A percentile compares a stretch with the other conserved stretches of the same genome.
These are phyloP conservation scores for Forbesichthys agassizii DNA, from an alignment of 2,113 vertebrate species.

Conservation along the genomic window DNA sequence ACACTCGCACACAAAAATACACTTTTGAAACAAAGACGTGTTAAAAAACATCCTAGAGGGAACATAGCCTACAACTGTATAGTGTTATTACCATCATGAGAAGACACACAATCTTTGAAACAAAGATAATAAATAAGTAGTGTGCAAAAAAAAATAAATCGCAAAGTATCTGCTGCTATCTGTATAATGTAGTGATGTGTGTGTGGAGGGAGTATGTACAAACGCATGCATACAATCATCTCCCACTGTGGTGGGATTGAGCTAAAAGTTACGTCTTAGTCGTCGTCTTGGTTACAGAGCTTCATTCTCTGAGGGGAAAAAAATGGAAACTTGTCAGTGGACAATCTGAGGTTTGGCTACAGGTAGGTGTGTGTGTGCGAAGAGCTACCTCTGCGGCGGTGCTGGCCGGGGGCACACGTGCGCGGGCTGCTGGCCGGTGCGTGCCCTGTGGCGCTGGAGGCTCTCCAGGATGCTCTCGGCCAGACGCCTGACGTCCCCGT, in stretches of 20 bases:
- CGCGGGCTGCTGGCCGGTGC: slow-evolving; percentile 80
- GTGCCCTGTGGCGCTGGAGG: slow-evolving; percentile 87
- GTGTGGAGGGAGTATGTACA: not conserved
- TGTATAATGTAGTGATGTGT: slow-evolving; percentile 15
- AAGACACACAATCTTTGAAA: slow-evolving; percentile 14
- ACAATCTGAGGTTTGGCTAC: too few species aligned
- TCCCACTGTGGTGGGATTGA: slow-evolving; percentile 19
- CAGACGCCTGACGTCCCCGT: slow-evolving; percentile 86
- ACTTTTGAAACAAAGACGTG: too few species aligned
- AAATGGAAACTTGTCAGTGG: not conserved
- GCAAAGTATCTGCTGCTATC: slow-evolving; percentile 35
- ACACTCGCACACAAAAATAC: too few species aligned
- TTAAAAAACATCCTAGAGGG: too few species aligned
- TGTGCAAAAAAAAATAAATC: slow-evolving; percentile 56
- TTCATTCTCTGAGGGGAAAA: slow-evolving; percentile 49
- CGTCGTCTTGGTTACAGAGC: slow-evolving; percentile 27
- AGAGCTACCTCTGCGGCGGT: slow-evolving; percentile 33
- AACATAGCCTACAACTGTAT: too few species aligned
- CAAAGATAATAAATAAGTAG: slow-evolving; percentile 64
- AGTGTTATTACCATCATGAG: slow-evolving; percentile 2
- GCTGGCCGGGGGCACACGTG: slow-evolving; percentile 22
- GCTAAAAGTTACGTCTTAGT: not conserved
- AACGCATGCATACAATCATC: slow-evolving; percentile 24
- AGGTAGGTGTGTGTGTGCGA: not conserved
- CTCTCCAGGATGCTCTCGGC: slow-evolving; percentile 91